phyloP scores from a whole-genome alignment of 1,140 invertebrate species.

The Dryas iulia region DNA sequence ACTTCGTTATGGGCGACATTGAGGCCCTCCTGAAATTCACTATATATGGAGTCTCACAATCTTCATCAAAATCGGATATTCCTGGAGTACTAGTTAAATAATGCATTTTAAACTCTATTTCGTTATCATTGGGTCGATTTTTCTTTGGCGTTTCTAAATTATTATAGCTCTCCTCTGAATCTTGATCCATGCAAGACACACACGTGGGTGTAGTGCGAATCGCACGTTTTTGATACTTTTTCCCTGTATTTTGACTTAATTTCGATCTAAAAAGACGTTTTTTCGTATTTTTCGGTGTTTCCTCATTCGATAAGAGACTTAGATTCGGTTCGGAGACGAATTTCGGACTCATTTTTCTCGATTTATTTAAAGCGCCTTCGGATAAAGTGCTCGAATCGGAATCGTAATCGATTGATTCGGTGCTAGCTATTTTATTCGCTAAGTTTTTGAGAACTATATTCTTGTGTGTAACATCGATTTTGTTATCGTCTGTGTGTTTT shows the following conservation, averaged over 20 bases:
- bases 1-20: slow-evolving; percentile 93
- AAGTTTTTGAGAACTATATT: slow-evolving; percentile 71
- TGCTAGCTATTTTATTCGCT: slow-evolving; percentile 66
- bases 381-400: slow-evolving; percentile 68
- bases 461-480: slow-evolving; percentile 68
- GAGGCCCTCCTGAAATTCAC: slow-evolving; percentile 83
- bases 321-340: slow-evolving; percentile 77
- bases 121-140: slow-evolving; percentile 33
- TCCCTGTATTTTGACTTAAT: slow-evolving; percentile 54
- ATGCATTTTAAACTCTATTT: slow-evolving; percentile 58
- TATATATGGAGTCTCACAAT: slow-evolving; percentile 69
- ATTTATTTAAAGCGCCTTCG: slow-evolving; percentile 62
- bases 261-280: slow-evolving; percentile 70
- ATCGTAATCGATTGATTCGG: slow-evolving; percentile 64
- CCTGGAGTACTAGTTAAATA: slow-evolving; percentile 82
- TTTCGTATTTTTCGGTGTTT: slow-evolving; percentile 68
- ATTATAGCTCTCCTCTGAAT: slow-evolving; percentile 51
- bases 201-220: slow-evolving; percentile 64
- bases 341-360: slow-evolving; percentile 67
- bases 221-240: slow-evolving; percentile 65
- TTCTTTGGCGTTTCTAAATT: slow-evolving; percentile 55
- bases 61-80: slow-evolving; percentile 55
- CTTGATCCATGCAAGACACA: slow-evolving; percentile 67
- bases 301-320: slow-evolving; percentile 57
- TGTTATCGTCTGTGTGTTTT: slow-evolving; percentile 52